Conservation (phyloP, 2,797 vertebrate species). For the Loriculus beryllinus region DNA sequence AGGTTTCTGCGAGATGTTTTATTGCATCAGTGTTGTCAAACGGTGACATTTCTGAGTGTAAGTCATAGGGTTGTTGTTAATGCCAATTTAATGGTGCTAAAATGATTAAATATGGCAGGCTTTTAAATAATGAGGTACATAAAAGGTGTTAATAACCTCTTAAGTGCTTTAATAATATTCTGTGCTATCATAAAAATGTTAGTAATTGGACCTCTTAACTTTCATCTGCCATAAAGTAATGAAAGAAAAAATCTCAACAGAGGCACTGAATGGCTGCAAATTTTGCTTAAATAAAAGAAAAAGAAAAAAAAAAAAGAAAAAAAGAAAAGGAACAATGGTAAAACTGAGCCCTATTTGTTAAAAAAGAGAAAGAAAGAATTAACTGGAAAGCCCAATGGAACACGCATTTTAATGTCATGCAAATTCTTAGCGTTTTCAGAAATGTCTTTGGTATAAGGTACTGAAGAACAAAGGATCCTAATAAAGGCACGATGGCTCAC, state of each 20-base stretch:
- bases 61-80: constrained; percentile 74
- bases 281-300: constrained; percentile 45
- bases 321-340: not conserved
- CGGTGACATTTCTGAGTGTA: constrained; percentile 63
- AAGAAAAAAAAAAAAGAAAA: not conserved
- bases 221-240: constrained; percentile 71
- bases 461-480: not conserved
- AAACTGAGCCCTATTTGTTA: not conserved
- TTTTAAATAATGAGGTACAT: constrained; percentile 76
- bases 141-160: constrained; percentile 81
- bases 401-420: constrained; percentile 51
- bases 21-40: constrained; percentile 63
- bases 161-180: constrained; percentile 77
- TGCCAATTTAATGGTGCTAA: constrained; percentile 75
- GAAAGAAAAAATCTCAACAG: constrained; percentile 61
- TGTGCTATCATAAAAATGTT: constrained; percentile 73
- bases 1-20: constrained; percentile 40
- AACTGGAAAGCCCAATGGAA: not conserved
- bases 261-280: constrained; percentile 37
- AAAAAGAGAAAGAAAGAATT: not conserved
- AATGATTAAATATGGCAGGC: constrained; percentile 74
- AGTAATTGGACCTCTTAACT: constrained; percentile 73
- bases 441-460: not conserved
- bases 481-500: not conserved
- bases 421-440: constrained; percentile 9